Base-by-base conservation (phyloP, 1,140 invertebrate genomes). In the Drosophila arizonae region DNA sequence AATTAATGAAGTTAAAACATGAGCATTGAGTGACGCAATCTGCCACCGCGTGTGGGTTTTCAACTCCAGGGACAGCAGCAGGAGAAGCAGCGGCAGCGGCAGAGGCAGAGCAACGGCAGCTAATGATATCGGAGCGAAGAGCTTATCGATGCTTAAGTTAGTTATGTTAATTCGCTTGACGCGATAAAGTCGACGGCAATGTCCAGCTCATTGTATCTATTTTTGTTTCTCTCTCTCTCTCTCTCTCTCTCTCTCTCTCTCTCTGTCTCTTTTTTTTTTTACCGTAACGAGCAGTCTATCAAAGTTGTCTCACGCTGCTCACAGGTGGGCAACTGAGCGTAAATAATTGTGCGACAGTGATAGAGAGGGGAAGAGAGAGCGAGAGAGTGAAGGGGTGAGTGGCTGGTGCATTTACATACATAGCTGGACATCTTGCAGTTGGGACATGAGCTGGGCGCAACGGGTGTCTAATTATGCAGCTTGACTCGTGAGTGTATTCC, bases 251-350 rank as follows among this genome's bases (percentile, higher is more conserved):
- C 4, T 33, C 5, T 33, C 6, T 33, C 21, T 39, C 21, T 33
- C 33, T 33, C 5, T 33, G 0, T 33, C 0, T 33, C 6, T 33
- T 1, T 46, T 64, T 56, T 6, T 54, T 64, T 51, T 77, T 69
- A 75, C 61, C 81, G 78, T 87, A 73, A 79, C 81, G 51, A 78
- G 68, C 64, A 66, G 55, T 71, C 73, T 61, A 72, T 76, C 69
- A 76, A 72, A 66, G 73, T 48, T 72, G 51, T 72, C 62, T 72
- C 61, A 61, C 50, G 56, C 69, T 69, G 60, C 84, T 75, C 84
- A 84, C 85, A 86, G 87, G 86, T 90, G 87, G 87, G 69, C 87
- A 90, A 80, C 87, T 80, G 69, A 90, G 81, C 86, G 87, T 90
- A 72, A 86, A 90, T 82, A 90, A 90, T 90, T 69, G 74, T 54